Conservation (phyloP, 2,797 vertebrate species). For the Muraenolepis orangiensis region DNA sequence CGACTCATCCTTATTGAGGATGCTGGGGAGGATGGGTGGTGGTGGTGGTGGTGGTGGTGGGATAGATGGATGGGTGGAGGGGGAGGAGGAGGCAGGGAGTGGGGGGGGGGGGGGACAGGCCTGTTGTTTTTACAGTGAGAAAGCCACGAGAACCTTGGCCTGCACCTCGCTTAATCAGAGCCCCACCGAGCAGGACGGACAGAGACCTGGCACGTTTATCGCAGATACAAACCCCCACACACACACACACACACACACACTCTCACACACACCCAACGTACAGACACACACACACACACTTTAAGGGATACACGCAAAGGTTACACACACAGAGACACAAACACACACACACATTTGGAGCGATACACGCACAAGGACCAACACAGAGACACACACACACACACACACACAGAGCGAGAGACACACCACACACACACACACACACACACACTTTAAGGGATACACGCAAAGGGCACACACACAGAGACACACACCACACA, state of each 20-base stretch:
- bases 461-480: no score
- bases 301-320: no score
- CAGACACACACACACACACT: neutral
- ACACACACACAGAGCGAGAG: neutral
- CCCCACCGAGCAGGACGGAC: constrained; percentile 10
- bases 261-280: neutral
- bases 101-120: neutral
- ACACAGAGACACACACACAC: no score
- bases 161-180: constrained; percentile 19
- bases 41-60: neutral
- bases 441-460: neutral
- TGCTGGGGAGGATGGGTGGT: constrained; percentile 18
- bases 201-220: constrained; percentile 3
- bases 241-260: neutral
- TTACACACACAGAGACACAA: no score
- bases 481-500: neutral
- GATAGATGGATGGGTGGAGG: neutral
- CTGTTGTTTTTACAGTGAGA: constrained; percentile 15
- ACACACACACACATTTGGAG: neutral
- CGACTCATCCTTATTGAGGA: constrained; percentile 49
- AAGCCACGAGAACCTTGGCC: constrained; percentile 18
- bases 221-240: neutral
- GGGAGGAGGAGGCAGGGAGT: neutral
- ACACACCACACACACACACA: constrained; percentile 4
- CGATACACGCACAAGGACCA: no score